These are phyloP conservation scores for Danaus melanippus DNA, from an alignment of 1,140 invertebrate species.

Conservation along the genomic window DNA sequence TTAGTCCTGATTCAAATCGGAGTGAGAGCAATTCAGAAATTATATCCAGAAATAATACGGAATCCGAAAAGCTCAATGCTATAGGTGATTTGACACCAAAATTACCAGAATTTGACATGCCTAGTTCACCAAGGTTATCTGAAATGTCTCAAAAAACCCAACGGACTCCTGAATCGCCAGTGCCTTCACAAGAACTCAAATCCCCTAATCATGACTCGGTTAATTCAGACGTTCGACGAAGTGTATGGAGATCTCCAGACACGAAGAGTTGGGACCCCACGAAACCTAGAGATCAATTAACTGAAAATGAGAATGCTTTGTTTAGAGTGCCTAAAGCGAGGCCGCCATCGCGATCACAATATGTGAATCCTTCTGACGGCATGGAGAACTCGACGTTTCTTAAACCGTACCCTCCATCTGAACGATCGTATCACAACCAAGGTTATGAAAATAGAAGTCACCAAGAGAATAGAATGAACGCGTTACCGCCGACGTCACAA, in stretches of 20 bases:
- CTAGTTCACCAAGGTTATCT: slow-evolving; percentile 54
- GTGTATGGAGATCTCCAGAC: slow-evolving; percentile 66
- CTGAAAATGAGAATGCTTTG: slow-evolving; percentile 70
- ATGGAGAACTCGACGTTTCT: slow-evolving; percentile 69
- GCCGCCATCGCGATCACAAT: slow-evolving; percentile 75
- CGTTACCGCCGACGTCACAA: slow-evolving; percentile 33
- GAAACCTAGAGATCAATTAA: slow-evolving; percentile 44
- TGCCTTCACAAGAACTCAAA: slow-evolving; percentile 52
- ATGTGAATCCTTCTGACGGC: slow-evolving; percentile 51
- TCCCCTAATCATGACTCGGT: slow-evolving; percentile 52
- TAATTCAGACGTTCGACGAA: slow-evolving; percentile 44
- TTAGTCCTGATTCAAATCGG: slow-evolving; percentile 66
- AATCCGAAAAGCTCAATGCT: slow-evolving; percentile 47
- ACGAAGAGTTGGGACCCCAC: slow-evolving; percentile 58
- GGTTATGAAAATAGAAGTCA: slow-evolving; percentile 61
- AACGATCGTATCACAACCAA: slow-evolving; percentile 47
- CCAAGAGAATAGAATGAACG: slow-evolving; percentile 51
- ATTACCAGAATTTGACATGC: slow-evolving; percentile 59
- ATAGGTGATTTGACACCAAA: slow-evolving; percentile 45
- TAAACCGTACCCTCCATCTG: slow-evolving; percentile 72
- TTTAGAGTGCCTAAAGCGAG: slow-evolving; percentile 78
- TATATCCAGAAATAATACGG: slow-evolving; percentile 34
- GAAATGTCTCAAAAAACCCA: slow-evolving; percentile 62
- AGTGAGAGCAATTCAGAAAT: slow-evolving; percentile 54
- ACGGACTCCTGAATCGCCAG: slow-evolving; percentile 50